Conservation (phyloP, 1,140 invertebrate genomes). For the Oreohelix idahoensis region DNA sequence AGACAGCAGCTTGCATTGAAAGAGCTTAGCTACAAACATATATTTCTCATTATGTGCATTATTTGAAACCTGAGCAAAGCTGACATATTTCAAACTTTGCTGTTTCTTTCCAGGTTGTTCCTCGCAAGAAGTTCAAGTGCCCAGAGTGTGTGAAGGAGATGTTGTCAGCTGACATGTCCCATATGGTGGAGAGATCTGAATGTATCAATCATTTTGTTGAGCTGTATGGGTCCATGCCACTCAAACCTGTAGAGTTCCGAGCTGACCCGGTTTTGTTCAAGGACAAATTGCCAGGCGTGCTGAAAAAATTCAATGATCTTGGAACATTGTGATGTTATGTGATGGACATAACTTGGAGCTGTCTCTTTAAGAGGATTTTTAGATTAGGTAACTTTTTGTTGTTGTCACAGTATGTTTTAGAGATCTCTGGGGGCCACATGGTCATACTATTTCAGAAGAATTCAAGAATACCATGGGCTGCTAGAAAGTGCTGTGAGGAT, state of each 20-base stretch:
- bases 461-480: no score
- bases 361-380: no score
- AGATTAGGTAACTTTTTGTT: no score
- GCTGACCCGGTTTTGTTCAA: constrained; percentile 95
- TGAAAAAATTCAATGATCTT: constrained; percentile 92
- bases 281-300: constrained; percentile 88
- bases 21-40: no score
- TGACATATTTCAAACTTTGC: background rate
- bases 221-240: constrained; percentile 89
- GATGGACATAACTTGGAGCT: no score
- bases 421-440: no score
- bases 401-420: no score
- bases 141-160: constrained; percentile 95
- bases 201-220: constrained; percentile 91
- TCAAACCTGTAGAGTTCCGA: constrained; percentile 91
- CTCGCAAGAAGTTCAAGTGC: constrained; percentile 98
- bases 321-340: constrained; percentile 81
- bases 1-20: no score
- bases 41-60: no score
- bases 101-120: constrained; percentile 79
- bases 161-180: constrained; percentile 89
- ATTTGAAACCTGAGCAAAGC: no score
- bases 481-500: no score
- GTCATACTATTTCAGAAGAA: no score
- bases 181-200: constrained; percentile 93